Conservation (phyloP, 2,113 vertebrate genomes). For the Scalopus aquaticus region DNA sequence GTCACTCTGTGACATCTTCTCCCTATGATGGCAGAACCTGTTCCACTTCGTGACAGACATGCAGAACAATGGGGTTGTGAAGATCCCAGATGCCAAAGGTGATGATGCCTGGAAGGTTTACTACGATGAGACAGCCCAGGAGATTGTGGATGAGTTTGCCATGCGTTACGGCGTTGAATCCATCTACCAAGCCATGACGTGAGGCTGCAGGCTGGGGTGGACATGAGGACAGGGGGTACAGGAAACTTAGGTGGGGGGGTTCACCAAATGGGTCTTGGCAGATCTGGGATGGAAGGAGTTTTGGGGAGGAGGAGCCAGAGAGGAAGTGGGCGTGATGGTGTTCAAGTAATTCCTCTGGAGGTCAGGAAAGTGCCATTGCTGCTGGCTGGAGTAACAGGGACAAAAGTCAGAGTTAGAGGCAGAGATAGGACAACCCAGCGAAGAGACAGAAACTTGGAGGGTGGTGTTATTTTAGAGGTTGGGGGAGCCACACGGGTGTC, state of each 20-base stretch:
- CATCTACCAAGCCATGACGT: constrained; percentile 99
- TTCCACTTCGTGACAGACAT: constrained; percentile 99
- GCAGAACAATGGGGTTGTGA: constrained; percentile 97
- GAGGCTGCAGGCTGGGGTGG: constrained; percentile 75
- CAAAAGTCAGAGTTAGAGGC: background rate
- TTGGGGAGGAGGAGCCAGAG: background rate
- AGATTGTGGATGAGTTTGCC: constrained; percentile 98
- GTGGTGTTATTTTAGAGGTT: too few relatives aligned
- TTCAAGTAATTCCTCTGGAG: background rate
- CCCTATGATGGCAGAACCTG: constrained; percentile 89
- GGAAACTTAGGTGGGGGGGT: background rate
- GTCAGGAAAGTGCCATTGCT: too few relatives aligned
- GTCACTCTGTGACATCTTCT: background rate
- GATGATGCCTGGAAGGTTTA: constrained; percentile 99
- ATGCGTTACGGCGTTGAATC: constrained; percentile 99
- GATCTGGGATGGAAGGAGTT: background rate
- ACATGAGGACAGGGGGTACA: background rate
- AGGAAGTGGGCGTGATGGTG: background rate
- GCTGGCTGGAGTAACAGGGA: background rate
- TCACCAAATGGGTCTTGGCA: background rate
- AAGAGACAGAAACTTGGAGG: background rate
- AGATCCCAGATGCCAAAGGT: constrained; percentile 97
- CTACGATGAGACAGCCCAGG: constrained; percentile 98
- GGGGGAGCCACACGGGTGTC: background rate
- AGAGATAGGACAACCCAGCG: background rate